Conservation (phyloP, 1,140 invertebrate genomes). For the Drosophila arawakana region DNA sequence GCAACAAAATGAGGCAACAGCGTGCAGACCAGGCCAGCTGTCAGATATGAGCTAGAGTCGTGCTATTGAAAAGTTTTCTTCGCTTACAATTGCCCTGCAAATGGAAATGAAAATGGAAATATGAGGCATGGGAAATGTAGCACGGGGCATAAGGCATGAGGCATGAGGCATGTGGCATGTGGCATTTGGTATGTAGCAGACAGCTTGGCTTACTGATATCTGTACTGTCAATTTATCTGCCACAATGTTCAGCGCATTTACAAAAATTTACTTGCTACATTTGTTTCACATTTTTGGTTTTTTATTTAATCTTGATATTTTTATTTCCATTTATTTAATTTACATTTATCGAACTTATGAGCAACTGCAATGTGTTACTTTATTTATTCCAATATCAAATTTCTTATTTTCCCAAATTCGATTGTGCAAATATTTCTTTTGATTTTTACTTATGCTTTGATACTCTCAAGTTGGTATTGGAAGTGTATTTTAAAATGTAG, state of each 20-base stretch:
- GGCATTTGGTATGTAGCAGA: not conserved
- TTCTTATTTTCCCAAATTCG: not conserved
- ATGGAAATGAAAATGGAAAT: conserved; percentile 6
- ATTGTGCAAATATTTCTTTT: not conserved
- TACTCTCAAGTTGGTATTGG: no score
- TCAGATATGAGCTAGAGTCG: conserved; percentile 32
- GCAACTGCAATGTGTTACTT: not conserved
- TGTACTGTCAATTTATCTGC: conserved; percentile 45
- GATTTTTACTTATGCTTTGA: not conserved
- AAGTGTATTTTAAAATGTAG: no score
- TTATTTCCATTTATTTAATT: conserved; percentile 9
- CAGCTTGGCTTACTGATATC: conserved; percentile 22
- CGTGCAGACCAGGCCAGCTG: conserved; percentile 26
- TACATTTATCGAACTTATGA: conserved; percentile 18
- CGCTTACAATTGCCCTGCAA: conserved; percentile 37
- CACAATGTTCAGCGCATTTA: conserved; percentile 21
- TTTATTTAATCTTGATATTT: not conserved
- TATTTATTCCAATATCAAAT: not conserved
- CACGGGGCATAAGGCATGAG: not conserved
- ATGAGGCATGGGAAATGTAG: not conserved
- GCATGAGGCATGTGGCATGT: not conserved
- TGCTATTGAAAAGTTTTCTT: conserved; percentile 75
- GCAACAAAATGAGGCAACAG: conserved; percentile 19
- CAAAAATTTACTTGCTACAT: conserved; percentile 21
- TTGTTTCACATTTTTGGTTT: conserved; percentile 2